Conservation (phyloP, 2,113 vertebrate genomes). For the Gallinago media region DNA sequence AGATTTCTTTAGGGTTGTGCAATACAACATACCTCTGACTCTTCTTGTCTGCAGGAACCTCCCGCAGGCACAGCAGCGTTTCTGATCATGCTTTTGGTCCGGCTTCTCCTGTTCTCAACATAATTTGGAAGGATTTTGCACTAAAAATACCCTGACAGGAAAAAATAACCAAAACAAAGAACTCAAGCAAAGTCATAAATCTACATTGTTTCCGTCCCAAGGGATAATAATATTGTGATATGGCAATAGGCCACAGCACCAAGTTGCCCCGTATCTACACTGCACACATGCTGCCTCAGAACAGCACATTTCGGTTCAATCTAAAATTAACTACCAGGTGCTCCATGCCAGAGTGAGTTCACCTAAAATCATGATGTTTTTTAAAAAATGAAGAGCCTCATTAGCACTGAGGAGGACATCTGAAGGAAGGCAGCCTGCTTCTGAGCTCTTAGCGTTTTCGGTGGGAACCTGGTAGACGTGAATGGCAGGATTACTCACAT, state of each 20-base stretch:
- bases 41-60: background rate
- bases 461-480: accelerated
- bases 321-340: background rate
- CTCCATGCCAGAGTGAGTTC: background rate
- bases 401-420: background rate
- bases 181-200: background rate
- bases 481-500: background rate
- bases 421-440: background rate
- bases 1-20: background rate
- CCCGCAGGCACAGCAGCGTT: background rate
- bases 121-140: constrained; percentile 22
- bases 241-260: background rate
- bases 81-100: background rate
- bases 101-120: background rate
- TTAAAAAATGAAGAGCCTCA: background rate
- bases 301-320: background rate
- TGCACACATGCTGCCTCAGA: background rate
- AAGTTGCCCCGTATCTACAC: background rate
- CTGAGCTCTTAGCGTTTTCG: background rate
- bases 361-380: background rate
- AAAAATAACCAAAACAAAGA: constrained; percentile 40
- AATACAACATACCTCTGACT: background rate
- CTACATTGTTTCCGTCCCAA: background rate
- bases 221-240: background rate
- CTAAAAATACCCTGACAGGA: constrained; percentile 38